Conservation (phyloP, 2,797 vertebrate genomes). For the Cyprinella venusta region DNA sequence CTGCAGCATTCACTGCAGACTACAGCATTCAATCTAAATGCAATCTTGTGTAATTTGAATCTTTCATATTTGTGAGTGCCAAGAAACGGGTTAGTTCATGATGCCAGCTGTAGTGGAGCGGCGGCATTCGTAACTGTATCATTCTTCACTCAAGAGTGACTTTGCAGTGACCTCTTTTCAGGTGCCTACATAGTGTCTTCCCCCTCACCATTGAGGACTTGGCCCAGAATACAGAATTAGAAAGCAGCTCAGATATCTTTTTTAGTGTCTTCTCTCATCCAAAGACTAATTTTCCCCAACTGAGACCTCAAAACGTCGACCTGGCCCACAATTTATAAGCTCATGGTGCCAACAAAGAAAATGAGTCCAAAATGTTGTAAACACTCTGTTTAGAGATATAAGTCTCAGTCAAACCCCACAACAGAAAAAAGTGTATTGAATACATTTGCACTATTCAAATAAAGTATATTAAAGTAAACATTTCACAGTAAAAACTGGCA, state of each 20-base stretch:
- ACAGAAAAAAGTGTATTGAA: neutral
- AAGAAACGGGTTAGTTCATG: neutral
- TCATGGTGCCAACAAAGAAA: conserved; percentile 17
- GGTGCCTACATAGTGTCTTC: conserved; percentile 32
- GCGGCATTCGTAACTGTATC: neutral
- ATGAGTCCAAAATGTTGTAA: conserved; percentile 39
- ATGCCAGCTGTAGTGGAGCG: neutral
- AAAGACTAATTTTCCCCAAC: conserved; percentile 57
- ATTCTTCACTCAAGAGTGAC: conserved; percentile 30
- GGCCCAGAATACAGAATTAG: conserved; percentile 60
- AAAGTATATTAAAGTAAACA: too few species aligned
- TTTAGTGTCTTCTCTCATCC: conserved; percentile 50
- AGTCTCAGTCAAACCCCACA: neutral
- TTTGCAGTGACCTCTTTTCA: conserved; percentile 54
- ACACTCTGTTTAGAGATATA: neutral
- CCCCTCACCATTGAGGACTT: conserved; percentile 50
- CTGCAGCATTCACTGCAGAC: neutral
- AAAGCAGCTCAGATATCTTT: conserved; percentile 55
- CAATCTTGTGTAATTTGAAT: neutral
- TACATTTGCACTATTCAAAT: neutral
- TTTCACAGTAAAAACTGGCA: neutral
- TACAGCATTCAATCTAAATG: neutral
- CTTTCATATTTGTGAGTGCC: neutral
- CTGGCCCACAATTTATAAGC: conserved; percentile 55
- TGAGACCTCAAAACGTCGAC: conserved; percentile 60